Percentiles rank a stretch among this genome's conserved stretches.
phyloP scores from a whole-genome alignment of 1,140 invertebrate genomes.

The Oncopeltus fasciatus region DNA sequence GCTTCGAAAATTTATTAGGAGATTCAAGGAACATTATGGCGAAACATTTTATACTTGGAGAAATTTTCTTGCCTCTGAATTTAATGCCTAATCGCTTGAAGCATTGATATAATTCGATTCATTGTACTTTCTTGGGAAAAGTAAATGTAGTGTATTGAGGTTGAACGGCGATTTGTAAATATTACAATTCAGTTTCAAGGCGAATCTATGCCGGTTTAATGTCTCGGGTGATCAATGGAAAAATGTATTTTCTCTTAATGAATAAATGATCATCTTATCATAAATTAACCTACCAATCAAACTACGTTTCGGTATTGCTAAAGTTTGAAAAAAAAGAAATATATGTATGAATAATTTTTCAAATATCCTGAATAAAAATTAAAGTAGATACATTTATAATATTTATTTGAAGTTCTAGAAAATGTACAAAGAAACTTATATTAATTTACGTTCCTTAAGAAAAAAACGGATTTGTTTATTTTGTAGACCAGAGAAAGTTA shows the following conservation, averaged over 20 bases:
- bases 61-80: no score
- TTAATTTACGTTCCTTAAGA: no score
- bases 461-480: no score
- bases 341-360: no score
- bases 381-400: no score
- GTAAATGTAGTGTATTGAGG: no score
- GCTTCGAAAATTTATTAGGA: background rate
- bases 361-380: no score
- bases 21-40: background rate
- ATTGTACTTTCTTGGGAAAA: no score
- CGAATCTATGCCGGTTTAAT: background rate
- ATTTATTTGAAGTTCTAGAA: no score
- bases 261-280: background rate
- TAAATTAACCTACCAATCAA: background rate
- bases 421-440: no score
- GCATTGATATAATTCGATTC: no score
- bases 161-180: background rate
- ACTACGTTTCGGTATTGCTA: background rate
- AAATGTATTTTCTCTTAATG: background rate
- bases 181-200: background rate
- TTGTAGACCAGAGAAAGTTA: background rate
- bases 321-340: background rate
- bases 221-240: background rate
- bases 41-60: background rate
- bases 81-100: no score